Evolutionary conservation across 2,113 vertebrate species (phyloP).

Genomic region (Campylorhamphus procurvoides): DNA sequence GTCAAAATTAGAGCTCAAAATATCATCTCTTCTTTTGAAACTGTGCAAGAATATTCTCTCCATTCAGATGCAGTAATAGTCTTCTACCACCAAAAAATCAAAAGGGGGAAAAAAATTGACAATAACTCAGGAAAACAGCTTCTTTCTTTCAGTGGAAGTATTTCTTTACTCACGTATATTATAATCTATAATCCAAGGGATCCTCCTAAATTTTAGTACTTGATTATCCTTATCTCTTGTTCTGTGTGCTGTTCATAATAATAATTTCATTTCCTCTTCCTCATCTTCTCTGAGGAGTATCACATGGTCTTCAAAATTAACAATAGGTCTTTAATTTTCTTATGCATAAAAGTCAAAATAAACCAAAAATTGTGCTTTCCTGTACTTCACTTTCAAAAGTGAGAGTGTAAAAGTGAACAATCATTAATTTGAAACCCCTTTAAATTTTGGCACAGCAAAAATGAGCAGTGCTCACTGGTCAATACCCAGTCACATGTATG

Average conservation of each 20-base stretch:
- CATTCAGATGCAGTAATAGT: background rate
- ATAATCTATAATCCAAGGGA: background rate
- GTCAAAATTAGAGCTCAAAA: background rate
- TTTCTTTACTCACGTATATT: background rate
- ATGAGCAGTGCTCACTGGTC: background rate
- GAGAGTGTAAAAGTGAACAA: background rate
- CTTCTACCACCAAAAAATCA: background rate
- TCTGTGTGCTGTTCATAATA: background rate
- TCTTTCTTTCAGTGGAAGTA: background rate
- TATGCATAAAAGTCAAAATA: background rate
- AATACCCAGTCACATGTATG: background rate
- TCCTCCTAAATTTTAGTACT: background rate
- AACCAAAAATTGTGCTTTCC: background rate
- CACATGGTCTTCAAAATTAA: background rate
- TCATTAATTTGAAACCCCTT: slow-evolving; percentile 1
- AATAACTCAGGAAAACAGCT: background rate
- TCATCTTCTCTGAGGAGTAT: background rate
- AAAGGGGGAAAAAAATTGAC: background rate
- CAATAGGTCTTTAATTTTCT: background rate
- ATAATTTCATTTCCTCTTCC: background rate
- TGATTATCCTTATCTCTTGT: background rate
- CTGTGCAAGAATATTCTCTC: background rate
- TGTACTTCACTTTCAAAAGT: background rate
- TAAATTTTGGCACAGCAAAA: slow-evolving; percentile 8
- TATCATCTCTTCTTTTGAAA: background rate